Evolutionary conservation across 2,888 invertebrate genomes (phyloP).

Genomic region (Amphiduros pacificus): DNA sequence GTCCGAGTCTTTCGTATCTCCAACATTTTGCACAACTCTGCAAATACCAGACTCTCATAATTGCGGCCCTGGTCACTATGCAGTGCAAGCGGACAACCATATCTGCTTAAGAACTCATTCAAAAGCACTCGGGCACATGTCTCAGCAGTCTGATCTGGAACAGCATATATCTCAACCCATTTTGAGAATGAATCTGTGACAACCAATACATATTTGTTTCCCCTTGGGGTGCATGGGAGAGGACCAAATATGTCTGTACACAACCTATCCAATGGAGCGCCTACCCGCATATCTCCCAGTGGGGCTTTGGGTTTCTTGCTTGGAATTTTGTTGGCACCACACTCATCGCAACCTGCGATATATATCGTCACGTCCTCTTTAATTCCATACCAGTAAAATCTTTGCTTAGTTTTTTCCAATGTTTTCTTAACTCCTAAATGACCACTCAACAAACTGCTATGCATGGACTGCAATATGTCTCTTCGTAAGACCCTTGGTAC

Average conservation of each 20-base stretch:
- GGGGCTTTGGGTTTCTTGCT: no score
- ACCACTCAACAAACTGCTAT: no score
- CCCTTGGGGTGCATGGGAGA: slow-evolving; percentile 7
- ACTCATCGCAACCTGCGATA: slow-evolving; percentile 2
- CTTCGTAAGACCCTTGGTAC: background rate
- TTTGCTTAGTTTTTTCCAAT: no score
- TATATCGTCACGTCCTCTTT: background rate
- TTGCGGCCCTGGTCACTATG: slow-evolving; percentile 7
- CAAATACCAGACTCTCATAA: background rate
- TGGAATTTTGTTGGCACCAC: slow-evolving; percentile 6
- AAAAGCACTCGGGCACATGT: slow-evolving; percentile 1
- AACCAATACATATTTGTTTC: slow-evolving; percentile 9
- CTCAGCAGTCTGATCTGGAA: background rate
- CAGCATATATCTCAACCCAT: slow-evolving; percentile 9
- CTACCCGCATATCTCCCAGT: slow-evolving; percentile 12
- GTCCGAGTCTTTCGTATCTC: slow-evolving; percentile 10
- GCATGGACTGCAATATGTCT: no score
- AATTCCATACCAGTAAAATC: no score
- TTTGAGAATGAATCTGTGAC: slow-evolving; percentile 14
- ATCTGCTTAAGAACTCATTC: background rate
- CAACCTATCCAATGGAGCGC: slow-evolving; percentile 17
- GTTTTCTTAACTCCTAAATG: no score
- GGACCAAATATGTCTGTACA: slow-evolving; percentile 6
- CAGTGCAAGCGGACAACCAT: background rate
- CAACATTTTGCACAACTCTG: background rate